Percentiles rank a stretch among this genome's conserved stretches.
These are phyloP conservation scores for Caradrina kadenii DNA, from an alignment of 2,888 invertebrate genomes.

Conservation along the genomic window DNA sequence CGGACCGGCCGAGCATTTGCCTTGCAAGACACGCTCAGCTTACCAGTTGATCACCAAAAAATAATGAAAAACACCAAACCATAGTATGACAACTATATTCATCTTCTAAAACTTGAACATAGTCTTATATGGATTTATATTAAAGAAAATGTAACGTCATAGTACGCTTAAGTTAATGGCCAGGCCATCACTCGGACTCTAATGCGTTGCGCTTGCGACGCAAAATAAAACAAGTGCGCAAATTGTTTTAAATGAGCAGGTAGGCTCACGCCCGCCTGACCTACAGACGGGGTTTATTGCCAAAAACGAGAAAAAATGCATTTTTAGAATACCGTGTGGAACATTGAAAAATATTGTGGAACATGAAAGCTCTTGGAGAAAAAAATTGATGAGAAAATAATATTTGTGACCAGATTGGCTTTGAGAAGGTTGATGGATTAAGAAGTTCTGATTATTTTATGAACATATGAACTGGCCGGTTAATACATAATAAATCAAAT, in stretches of 20 bases:
- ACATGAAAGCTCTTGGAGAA: background rate
- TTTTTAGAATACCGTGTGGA: slow-evolving; percentile 69
- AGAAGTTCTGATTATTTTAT: background rate
- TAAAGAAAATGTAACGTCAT: slow-evolving; percentile 68
- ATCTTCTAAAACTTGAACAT: too few species aligned
- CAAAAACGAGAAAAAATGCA: slow-evolving; percentile 76
- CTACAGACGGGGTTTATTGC: slow-evolving; percentile 84
- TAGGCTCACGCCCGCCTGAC: slow-evolving; percentile 85
- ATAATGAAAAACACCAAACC: background rate
- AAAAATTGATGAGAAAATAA: background rate
- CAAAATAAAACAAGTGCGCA: slow-evolving; percentile 81
- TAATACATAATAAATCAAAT: background rate
- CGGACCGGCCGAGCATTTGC: too few species aligned
- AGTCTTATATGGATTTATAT: slow-evolving; percentile 10
- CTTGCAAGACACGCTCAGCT: too few species aligned
- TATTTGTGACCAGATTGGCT: background rate
- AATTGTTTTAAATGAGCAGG: slow-evolving; percentile 90
- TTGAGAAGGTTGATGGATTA: background rate
- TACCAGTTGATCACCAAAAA: background rate
- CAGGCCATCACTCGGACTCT: slow-evolving; percentile 78
- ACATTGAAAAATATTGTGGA: slow-evolving; percentile 2
- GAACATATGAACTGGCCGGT: background rate
- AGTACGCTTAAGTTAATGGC: slow-evolving; percentile 75
- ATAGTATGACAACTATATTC: background rate
- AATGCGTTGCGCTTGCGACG: slow-evolving; percentile 74